Evolutionary conservation across 2,888 invertebrate genomes (phyloP), one percentile per base, ranked within the genome.

Genomic region (Arrhopalites spinosus): DNA sequence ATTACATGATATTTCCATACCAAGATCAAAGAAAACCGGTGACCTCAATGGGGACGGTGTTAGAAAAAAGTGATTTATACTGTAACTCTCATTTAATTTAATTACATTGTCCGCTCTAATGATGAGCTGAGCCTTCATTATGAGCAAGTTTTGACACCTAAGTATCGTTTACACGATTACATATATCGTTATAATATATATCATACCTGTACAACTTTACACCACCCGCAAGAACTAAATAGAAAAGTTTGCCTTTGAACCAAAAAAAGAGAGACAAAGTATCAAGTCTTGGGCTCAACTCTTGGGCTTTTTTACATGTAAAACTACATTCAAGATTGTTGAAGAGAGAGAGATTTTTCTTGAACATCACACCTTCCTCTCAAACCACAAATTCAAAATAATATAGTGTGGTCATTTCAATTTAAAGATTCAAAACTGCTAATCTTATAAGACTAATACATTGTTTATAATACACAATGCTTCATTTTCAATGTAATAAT

Each of bases 31-130:
- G 77, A 66, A 74, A 30, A 74, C 76, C 79, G 79, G 77, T 79
- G 79, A 77, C 79, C 79, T 78, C 75, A 74, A 75, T 75, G 74
- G 73, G 72, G 67, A 77, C 70, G 73, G 17, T 71, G 61, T 43
- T 67, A 36, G 74, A 72, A 77, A 77, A 77, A 77, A 78, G 77
- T 79, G 79, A 79, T 79, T 79, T 79, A 79, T 79, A 76, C 78
- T 64, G 50, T 47, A 78, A 79, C 75, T 79, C 79, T 78, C 79
- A 79, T 79, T 79, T 79, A 79, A 79, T 79, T 79, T 79, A 79
- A 79, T 79, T 79, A 79, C 79, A 79, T 79, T 78, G 78, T 78
- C 78, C 77, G 73, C 77, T 77, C 78, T 78, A 79, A 79, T 79
- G 79, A 79, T 79, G 79, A 79, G 79, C 77, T 78, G 79, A 78